Percentiles rank a stretch among this genome's conserved stretches.
phyloP scores from a whole-genome alignment of 2,113 vertebrate genomes.

The Laterallus jamaicensis region DNA sequence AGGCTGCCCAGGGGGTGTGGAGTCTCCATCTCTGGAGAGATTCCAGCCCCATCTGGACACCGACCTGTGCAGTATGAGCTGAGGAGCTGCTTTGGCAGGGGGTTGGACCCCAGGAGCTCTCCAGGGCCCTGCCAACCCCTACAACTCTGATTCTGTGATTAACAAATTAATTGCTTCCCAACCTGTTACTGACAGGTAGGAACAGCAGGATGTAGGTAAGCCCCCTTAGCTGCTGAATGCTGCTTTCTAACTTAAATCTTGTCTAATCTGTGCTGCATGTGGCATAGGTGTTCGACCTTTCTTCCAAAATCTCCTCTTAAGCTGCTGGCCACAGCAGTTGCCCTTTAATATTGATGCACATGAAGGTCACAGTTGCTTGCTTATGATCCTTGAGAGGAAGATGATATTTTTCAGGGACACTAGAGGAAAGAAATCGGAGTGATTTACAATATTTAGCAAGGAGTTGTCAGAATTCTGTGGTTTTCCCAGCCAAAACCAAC shows the following conservation, averaged over 20 bases:
- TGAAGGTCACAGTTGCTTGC: slow-evolving; percentile 7
- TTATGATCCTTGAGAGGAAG: neutral
- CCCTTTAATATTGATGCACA: neutral
- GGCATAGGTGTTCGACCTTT: neutral
- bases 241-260: neutral
- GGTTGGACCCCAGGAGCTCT: no score
- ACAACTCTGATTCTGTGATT: no score
- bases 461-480: neutral
- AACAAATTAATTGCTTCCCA: neutral
- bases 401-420: neutral
- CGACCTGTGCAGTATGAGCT: no score
- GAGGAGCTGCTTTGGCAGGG: no score
- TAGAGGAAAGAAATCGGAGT: neutral
- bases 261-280: neutral
- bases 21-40: no score
- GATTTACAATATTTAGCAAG: neutral
- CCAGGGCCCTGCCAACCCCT: no score
- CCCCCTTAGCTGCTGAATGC: neutral
- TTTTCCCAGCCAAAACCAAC: neutral
- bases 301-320: neutral
- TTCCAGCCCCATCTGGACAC: no score
- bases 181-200: neutral
- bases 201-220: neutral
- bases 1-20: no score
- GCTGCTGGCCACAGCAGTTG: neutral